Percentiles rank a stretch among this genome's conserved stretches.
Conservation (phyloP, 2,888 invertebrate genomes). For the Tiphia femorata region DNA sequence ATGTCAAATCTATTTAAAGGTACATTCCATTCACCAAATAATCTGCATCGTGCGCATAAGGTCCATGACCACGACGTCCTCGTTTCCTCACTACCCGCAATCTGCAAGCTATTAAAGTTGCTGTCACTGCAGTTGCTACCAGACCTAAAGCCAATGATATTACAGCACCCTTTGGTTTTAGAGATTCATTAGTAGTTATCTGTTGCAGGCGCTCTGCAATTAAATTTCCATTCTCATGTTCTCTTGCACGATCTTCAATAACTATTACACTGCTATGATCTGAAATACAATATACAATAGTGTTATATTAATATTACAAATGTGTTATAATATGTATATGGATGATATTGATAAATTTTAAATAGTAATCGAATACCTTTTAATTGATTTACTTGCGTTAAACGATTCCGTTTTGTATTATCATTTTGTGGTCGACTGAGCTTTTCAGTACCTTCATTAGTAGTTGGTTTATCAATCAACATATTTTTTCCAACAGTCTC, state of each 20-base stretch:
- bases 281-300: conserved; percentile 3
- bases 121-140: conserved; percentile 83
- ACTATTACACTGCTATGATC: conserved; percentile 36
- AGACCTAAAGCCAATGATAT: conserved; percentile 85
- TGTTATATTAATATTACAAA: neutral
- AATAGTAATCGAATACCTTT: conserved; percentile 36
- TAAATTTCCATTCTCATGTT: conserved; percentile 29
- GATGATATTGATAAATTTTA: too few relatives aligned
- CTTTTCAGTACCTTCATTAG: conserved; percentile 21
- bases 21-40: conserved; percentile 99
- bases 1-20: conserved; percentile 73
- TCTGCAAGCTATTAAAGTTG: conserved; percentile 85
- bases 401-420: conserved; percentile 20
- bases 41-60: conserved; percentile 93
- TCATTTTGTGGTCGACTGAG: conserved; percentile 9
- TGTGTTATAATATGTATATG: too few relatives aligned
- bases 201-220: conserved; percentile 58
- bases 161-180: conserved; percentile 83
- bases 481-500: conserved; percentile 14
- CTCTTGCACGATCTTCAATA: conserved; percentile 32
- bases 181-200: conserved; percentile 46
- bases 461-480: conserved; percentile 14
- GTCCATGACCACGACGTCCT: conserved; percentile 82
- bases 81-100: conserved; percentile 84
- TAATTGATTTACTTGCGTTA: conserved; percentile 21